Conservation (phyloP, 1,140 invertebrate species). For the fruit fly (Drosophila melanogaster) region DNA sequence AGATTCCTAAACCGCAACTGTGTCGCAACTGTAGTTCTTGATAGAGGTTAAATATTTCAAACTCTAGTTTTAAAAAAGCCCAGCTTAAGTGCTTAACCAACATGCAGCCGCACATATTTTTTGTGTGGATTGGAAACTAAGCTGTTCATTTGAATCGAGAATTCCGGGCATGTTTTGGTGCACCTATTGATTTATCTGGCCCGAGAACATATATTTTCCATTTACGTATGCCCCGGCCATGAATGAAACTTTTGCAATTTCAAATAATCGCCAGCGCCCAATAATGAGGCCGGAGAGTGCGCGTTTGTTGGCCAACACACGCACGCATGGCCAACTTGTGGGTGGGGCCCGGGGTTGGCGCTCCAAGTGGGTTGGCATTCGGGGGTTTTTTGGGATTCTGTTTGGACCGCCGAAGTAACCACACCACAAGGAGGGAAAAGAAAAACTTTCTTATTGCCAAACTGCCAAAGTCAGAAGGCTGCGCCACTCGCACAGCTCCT, state of each 20-base stretch:
- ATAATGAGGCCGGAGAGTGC: constrained; percentile 76
- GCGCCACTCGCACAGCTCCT: constrained; percentile 28
- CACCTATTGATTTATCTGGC: constrained; percentile 71
- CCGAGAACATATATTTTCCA: constrained; percentile 69
- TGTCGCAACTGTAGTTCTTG: too few species aligned
- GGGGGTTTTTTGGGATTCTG: constrained; percentile 22
- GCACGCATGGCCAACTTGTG: constrained; percentile 39
- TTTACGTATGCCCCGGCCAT: constrained; percentile 72
- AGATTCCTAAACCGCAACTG: too few species aligned
- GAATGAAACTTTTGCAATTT: constrained; percentile 82
- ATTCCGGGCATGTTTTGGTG: constrained; percentile 73
- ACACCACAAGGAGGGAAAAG: constrained; percentile 59
- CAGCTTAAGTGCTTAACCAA: background rate
- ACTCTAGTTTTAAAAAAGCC: too few species aligned
- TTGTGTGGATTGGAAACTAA: constrained; percentile 14
- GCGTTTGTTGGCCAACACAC: constrained; percentile 46
- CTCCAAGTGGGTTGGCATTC: background rate
- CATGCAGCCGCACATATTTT: background rate
- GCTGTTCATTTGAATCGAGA: constrained; percentile 60
- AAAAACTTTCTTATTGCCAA: constrained; percentile 83
- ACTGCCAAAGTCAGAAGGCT: constrained; percentile 71
- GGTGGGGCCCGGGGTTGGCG: background rate
- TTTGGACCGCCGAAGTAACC: constrained; percentile 40
- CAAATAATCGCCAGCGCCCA: constrained; percentile 78
- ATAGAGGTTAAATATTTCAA: too few species aligned